A percentile compares a stretch with the other conserved stretches of the same genome.
These are phyloP conservation scores for Thysanoteuthis rhombus DNA, from an alignment of 2,888 invertebrate genomes.

Conservation along the genomic window DNA sequence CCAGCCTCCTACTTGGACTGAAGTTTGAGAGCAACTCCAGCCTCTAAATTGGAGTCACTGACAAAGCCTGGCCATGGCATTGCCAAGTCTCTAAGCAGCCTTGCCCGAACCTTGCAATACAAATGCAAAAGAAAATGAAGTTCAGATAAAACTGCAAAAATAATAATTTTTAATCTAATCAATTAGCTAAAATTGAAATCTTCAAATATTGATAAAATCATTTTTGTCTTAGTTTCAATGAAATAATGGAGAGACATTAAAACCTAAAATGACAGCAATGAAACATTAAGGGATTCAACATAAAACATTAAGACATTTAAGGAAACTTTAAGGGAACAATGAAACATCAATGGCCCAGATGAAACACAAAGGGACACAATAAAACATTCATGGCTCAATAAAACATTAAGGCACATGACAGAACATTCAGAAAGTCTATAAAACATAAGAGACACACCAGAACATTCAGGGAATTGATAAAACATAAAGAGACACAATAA, in stretches of 20 bases:
- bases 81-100: no score
- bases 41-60: no score
- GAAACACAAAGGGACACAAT: conserved; percentile 12
- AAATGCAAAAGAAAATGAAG: neutral
- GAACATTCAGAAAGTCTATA: neutral
- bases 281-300: neutral
- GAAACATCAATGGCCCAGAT: neutral
- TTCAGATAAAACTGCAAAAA: neutral
- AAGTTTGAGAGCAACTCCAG: no score
- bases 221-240: neutral
- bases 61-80: no score
- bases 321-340: conserved; percentile 12
- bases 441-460: neutral
- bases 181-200: neutral
- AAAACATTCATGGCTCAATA: neutral
- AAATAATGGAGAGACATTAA: neutral
- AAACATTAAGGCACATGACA: conserved; percentile 12
- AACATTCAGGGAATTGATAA: neutral
- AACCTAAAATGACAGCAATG: neutral
- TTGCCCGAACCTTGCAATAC: no score
- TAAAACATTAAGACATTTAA: neutral
- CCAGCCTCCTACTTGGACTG: no score
- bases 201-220: neutral
- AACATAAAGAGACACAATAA: neutral
- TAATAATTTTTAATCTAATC: neutral